Percentiles rank a stretch among this genome's conserved stretches.
Conservation (phyloP, 2,888 invertebrate species). For the Stenoptilia bipunctidactyla region DNA sequence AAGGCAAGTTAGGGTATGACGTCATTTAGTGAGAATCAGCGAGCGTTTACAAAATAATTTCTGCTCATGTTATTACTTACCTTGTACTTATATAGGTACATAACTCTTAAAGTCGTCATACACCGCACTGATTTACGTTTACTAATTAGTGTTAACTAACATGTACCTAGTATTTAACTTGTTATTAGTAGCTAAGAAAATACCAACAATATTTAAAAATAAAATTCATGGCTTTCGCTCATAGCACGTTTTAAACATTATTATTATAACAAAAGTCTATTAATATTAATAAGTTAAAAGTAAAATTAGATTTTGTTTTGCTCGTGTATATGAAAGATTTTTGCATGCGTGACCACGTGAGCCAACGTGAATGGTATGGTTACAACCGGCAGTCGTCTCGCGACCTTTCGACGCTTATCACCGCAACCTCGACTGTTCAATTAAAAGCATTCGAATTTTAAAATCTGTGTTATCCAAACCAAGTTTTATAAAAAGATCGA, state of each 20-base stretch:
- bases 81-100: too few species aligned
- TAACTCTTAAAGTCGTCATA: too few species aligned
- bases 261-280: constrained; percentile 10
- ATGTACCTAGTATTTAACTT: too few species aligned
- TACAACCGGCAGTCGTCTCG: constrained; percentile 45
- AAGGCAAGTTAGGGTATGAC: neutral
- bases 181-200: too few species aligned
- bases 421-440: constrained; percentile 38
- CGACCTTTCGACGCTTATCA: constrained; percentile 59
- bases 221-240: too few species aligned
- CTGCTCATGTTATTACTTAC: too few species aligned
- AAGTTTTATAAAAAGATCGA: neutral
- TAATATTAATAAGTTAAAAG: constrained; percentile 19
- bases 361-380: constrained; percentile 50
- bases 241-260: too few species aligned
- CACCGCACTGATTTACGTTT: too few species aligned
- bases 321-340: constrained; percentile 46
- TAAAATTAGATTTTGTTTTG: constrained; percentile 26
- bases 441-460: constrained; percentile 35
- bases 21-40: too few species aligned
- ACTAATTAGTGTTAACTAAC: too few species aligned
- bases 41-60: too few species aligned
- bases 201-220: too few species aligned
- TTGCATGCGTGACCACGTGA: constrained; percentile 60
- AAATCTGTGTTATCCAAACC: neutral